Evolutionary conservation across 2,888 invertebrate species (phyloP).

Genomic region (Drosophila paracracens): DNA sequence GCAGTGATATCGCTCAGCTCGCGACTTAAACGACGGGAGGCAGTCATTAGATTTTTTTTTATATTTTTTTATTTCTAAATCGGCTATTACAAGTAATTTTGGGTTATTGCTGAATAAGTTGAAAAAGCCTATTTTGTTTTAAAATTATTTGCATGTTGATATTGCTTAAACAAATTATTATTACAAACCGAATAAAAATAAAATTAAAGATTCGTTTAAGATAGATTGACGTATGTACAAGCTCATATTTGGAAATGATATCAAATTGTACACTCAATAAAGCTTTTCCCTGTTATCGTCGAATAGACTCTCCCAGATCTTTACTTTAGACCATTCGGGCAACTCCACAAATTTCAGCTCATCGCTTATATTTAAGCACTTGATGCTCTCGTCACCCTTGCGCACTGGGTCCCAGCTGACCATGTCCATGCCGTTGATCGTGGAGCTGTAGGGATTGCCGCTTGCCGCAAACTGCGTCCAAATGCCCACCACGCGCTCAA

Average conservation of each 20-base stretch:
- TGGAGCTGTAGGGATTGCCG: conserved; percentile 80
- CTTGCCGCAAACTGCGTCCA: conserved; percentile 82
- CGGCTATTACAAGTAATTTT: conserved; percentile 34
- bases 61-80: conserved; percentile 23
- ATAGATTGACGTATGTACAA: conserved; percentile 7
- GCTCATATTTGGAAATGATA: not conserved
- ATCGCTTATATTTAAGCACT: conserved; percentile 83
- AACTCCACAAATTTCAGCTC: conserved; percentile 78
- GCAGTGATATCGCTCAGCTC: conserved; percentile 95
- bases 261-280: conserved; percentile 38
- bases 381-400: conserved; percentile 69
- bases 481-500: conserved; percentile 80
- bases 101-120: conserved; percentile 23
- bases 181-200: not conserved
- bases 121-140: conserved; percentile 32
- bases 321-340: conserved; percentile 80
- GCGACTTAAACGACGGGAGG: conserved; percentile 86
- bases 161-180: not conserved
- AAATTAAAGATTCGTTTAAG: not conserved
- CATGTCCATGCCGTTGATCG: conserved; percentile 75
- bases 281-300: conserved; percentile 70
- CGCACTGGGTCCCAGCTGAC: conserved; percentile 78
- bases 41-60: conserved; percentile 66
- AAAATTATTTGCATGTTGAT: not conserved
- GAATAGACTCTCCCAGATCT: conserved; percentile 81